A percentile compares a stretch with the other conserved stretches of the same genome.
These are phyloP conservation scores for Eurytemora carolleeae DNA, from an alignment of 1,140 invertebrate genomes.

Conservation along the genomic window DNA sequence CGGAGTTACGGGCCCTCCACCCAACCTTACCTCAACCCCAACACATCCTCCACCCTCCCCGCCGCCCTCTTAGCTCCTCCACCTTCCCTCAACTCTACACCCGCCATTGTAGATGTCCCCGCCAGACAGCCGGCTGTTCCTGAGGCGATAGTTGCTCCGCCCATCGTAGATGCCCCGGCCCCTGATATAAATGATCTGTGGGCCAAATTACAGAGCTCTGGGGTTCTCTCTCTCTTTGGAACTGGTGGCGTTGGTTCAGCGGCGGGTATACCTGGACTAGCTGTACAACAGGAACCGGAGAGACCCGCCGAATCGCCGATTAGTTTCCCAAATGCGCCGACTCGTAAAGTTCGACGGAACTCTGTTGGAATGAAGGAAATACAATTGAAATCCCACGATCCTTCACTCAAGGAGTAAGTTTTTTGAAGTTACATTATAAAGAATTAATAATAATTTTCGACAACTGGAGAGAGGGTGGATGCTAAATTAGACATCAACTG, in stretches of 20 bases:
- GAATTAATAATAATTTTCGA: conserved; percentile 25
- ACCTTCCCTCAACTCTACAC: conserved; percentile 20
- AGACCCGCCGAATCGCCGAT: not conserved
- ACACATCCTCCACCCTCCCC: conserved; percentile 3
- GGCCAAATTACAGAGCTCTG: conserved; percentile 19
- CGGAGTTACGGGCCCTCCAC: too few relatives aligned
- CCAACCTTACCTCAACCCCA: conserved; percentile 16
- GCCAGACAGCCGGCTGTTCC: not conserved
- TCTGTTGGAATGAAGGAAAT: conserved; percentile 3
- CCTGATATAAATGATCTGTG: conserved; percentile 17
- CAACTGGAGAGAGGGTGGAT: too few relatives aligned
- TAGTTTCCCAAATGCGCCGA: not conserved
- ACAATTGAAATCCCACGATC: conserved; percentile 8
- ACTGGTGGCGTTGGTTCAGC: not conserved
- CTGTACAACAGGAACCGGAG: not conserved
- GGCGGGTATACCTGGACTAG: conserved; percentile 15
- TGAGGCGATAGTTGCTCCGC: too few relatives aligned
- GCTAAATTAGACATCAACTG: too few relatives aligned
- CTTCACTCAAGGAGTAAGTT: conserved; percentile 30
- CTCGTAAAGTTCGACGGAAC: not conserved
- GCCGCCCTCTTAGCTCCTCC: conserved; percentile 21
- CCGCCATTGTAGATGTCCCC: conserved; percentile 14
- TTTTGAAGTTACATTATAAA: conserved; percentile 31
- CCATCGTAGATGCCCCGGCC: conserved; percentile 33
- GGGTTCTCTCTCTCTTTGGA: not conserved